Base-by-base conservation (phyloP, 2,113 vertebrate genomes). In the Calonectris borealis region DNA sequence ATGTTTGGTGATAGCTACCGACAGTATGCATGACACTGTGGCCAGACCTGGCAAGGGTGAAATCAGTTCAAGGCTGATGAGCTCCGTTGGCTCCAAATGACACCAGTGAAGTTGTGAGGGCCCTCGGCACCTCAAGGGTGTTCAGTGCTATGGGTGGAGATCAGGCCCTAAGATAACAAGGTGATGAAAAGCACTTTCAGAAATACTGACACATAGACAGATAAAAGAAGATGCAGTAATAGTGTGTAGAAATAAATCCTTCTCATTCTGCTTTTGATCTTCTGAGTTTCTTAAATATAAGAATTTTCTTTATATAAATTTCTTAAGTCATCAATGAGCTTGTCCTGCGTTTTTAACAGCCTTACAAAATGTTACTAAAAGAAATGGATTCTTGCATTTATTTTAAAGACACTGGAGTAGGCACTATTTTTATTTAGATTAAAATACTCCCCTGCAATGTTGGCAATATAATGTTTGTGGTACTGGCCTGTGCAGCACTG, bases 101-200 rank as follows among this genome's bases (percentile, higher is more conserved):
- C 82, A 44, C 71, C 83, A 31, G 54, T 52, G 89, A 88, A 70
- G 68, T 32, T 72, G 44, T 10, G 70, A 92, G 48, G n/a, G 44
- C 57, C 46, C 75, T 65, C 25, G 0, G 90, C 94, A 88, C 71
- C 77, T 84, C 27, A 11, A 5, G 22, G 69, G 34, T 46, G 64
- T 72, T 90, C 57, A 13, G 83, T 22, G 83, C 76, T 60, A 6
- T 17, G 64, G 82, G 32, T 83, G 82, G 75, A 88, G 83, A 96
- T 96, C 80, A 36, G 70, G 31, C 57, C 40, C 48, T 0, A 0
- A 86, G 94, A 89, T 92, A 96, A 68, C 32, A 61, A 48, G 72
- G 86, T 78, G 96, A 75, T 94, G 93, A 96, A 93, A 95, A 87
- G 84, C 54, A 48, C 80, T 62, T 86, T 93, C 83, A 94, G 86